A percentile compares a stretch with the other conserved stretches of the same genome.
These are phyloP conservation scores for roundworm (Caenorhabditis elegans) DNA, from an alignment of 1,140 invertebrate species.

Conservation along the genomic window DNA sequence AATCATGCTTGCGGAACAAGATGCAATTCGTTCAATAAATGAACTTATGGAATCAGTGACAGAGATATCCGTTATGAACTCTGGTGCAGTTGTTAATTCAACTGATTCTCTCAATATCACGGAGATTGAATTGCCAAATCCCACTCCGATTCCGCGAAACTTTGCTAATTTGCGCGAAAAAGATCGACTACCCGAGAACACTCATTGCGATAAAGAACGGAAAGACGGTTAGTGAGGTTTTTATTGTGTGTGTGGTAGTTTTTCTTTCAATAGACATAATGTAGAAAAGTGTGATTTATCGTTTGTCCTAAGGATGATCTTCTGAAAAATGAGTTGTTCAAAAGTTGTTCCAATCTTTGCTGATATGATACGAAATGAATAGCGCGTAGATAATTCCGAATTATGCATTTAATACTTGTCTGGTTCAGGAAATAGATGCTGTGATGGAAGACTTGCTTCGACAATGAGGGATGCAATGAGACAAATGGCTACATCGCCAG, in stretches of 20 bases:
- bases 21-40: background rate
- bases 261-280: background rate
- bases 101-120: background rate
- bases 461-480: slow-evolving; percentile 9
- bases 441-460: background rate
- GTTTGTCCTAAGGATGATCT: too few relatives aligned
- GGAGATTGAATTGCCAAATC: slow-evolving; percentile 5
- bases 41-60: background rate
- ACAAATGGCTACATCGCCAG: background rate
- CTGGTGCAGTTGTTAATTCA: background rate
- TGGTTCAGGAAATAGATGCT: background rate
- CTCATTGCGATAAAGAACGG: slow-evolving; percentile 7
- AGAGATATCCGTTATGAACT: background rate
- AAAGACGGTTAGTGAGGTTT: slow-evolving; percentile 22
- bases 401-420: too few relatives aligned
- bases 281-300: background rate
- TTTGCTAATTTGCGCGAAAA: slow-evolving; percentile 8
- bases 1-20: background rate
- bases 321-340: too few relatives aligned
- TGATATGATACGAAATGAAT: too few relatives aligned
- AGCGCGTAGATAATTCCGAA: too few relatives aligned
- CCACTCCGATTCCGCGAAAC: background rate
- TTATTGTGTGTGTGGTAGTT: background rate
- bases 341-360: too few relatives aligned
- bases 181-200: slow-evolving; percentile 1